Evolutionary conservation across 2,113 vertebrate genomes (phyloP).

Genomic region (Crypturellus undulatus): DNA sequence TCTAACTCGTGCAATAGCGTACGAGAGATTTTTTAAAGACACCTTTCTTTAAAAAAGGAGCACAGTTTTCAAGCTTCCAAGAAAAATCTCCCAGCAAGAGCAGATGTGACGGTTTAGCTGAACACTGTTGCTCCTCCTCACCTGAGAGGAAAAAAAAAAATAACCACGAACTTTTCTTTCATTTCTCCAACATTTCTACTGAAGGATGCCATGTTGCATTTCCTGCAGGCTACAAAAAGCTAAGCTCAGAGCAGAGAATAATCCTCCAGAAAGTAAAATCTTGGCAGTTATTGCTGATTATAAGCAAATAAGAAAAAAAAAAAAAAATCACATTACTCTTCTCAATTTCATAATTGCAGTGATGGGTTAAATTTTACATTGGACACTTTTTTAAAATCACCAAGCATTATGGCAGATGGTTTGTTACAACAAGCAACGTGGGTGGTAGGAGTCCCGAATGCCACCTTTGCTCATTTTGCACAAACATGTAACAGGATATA

Average conservation of each 20-base stretch:
- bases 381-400: background rate
- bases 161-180: background rate
- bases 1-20: background rate
- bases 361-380: background rate
- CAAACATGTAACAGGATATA: slow-evolving; percentile 3
- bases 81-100: background rate
- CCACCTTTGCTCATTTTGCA: background rate
- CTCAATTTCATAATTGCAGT: background rate
- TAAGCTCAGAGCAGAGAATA: background rate
- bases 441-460: slow-evolving; percentile 23
- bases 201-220: accelerated
- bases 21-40: background rate
- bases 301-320: background rate
- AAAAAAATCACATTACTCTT: background rate
- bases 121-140: too few relatives aligned
- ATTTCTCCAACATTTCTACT: background rate
- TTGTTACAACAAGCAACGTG: slow-evolving; percentile 14
- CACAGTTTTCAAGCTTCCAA: background rate
- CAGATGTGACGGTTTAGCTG: background rate
- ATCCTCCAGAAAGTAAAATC: background rate
- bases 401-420: background rate
- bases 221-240: background rate
- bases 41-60: background rate
- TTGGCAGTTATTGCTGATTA: background rate
- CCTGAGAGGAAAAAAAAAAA: background rate